These are phyloP conservation scores for Sipha flava DNA, from an alignment of 1,140 invertebrate species.

Conservation along the genomic window DNA sequence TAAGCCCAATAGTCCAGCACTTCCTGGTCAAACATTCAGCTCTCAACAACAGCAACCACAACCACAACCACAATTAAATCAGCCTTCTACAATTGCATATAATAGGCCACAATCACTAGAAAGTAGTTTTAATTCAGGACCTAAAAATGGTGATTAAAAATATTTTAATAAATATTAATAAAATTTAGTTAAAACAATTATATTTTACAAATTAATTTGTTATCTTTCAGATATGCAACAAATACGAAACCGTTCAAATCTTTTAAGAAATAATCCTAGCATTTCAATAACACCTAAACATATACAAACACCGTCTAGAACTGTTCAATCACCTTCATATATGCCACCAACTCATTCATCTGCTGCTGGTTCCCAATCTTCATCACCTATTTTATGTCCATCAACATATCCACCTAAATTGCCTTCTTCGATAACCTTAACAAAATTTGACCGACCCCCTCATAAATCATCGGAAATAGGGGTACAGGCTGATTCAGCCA, in stretches of 20 bases:
- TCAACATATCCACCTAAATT: slow-evolving; percentile 6
- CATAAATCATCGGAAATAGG: slow-evolving; percentile 18
- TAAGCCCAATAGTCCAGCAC: neutral
- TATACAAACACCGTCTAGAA: neutral
- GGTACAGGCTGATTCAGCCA: neutral
- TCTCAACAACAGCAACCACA: neutral
- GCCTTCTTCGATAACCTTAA: slow-evolving; percentile 16
- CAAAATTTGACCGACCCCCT: neutral
- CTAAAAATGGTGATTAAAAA: slow-evolving; percentile 8
- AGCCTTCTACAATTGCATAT: neutral
- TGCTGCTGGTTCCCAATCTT: neutral
- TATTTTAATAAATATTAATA: neutral
- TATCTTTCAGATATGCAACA: slow-evolving; percentile 14
- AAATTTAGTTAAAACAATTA: too few species aligned
- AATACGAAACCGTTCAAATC: slow-evolving; percentile 1
- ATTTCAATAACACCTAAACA: slow-evolving; percentile 29
- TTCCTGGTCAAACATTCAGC: neutral
- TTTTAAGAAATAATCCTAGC: slow-evolving; percentile 28
- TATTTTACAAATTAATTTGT: neutral
- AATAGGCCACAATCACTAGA: neutral
- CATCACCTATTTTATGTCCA: neutral
- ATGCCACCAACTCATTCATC: neutral
- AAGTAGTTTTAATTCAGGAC: neutral
- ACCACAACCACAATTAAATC: neutral
- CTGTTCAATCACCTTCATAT: neutral